Base-by-base conservation (phyloP, 2,113 vertebrate genomes). In the Numenius arquata region DNA sequence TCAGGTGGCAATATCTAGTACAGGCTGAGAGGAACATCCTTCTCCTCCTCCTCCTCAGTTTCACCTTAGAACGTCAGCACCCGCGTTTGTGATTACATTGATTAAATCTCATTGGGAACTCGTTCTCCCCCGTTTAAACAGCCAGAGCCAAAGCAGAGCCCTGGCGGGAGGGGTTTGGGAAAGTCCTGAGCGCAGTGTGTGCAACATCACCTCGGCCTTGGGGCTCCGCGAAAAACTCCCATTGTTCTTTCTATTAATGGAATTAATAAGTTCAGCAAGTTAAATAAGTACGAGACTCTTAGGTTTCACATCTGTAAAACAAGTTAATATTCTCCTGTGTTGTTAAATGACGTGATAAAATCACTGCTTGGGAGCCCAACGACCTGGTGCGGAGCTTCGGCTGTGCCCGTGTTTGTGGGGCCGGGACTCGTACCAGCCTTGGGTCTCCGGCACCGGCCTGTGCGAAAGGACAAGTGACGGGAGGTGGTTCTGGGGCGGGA, bases 391-490 rank as follows among this genome's bases (percentile, higher is more conserved):
- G 40, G 43, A 34, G 52, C 2, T 1, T 17, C 17, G 62, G 48
- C 68, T 47, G 53, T 36, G 4, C 61, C 30, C 19, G 8, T 4
- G 5, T 47, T 40, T 16, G 20, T 29, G 40, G 34, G 59, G 32
- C 47, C 3, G 10, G 18, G 14, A 1, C 59, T 5, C 2, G 12
- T 6, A 19, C 8, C n/a, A 8, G 48, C 4, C 1, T 15, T 50
- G 8, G 3, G 36, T 26, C 71, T 38, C 4, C 5, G 5, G 34
- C 2, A 2, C 7, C 8, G 32, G 27, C 32, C 26, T 10, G 1
- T 13, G 2, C 34, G 11, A 25, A 4, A 4, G 22, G n/a, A 7
- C 9, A 8, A 17, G n/a, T 13, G 21, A 22, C 14, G 6, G 0
- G 32, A 25, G 32, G 5, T 22, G 12, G 59, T 20, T 68, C 23